Base-by-base conservation (phyloP, 1,140 invertebrate species). In the Plutomurus gul region DNA sequence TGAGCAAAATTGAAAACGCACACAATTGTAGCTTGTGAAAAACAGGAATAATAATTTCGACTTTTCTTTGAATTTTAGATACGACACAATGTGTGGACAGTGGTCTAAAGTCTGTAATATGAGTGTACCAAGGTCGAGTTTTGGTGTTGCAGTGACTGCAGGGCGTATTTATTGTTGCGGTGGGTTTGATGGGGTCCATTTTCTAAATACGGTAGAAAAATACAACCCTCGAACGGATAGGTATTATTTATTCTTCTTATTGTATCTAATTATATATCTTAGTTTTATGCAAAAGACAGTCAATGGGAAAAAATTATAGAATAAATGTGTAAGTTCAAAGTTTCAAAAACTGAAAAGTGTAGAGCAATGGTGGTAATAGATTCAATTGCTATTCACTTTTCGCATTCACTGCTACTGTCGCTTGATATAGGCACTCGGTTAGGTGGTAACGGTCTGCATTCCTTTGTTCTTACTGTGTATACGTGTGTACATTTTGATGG, bases 151-250 rank as follows among this genome's bases (percentile, higher is more conserved):
- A 4, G 85, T 87, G 0, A 84, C 85, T 16, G 84, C 86, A 18
- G 85, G 85, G 16, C 82, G 84, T 10, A 88, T 89, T 60, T 89
- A 88, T 83, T 88, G 88, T 43, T 85, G 88, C 77, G 88, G 88
- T 6, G 88, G 88, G 4, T 87, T 86, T 81, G 87, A 88, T 82
- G 88, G 88, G 6, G 85, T 87, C 56, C 85, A 86, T 46, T 84
- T 87, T 51, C 86, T 88, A 39, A 87, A 88, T 75, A 87, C 88
- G 8, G 88, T 87, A 0, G 88, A 89, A 81, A 85, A 87, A 49
- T 89, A 87, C 80, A 85, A 86, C 72, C 86, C 87, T 30, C 65
- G 83, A 51, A 87, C 86, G 2, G 87, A 89, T 82, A 87, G 88
- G 83, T 84, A 77, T n/a, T n/a, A n/a, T n/a, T n/a, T n/a, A n/a